phyloP scores from a whole-genome alignment of 2,888 invertebrate genomes.

The Latrodectus elegans region DNA sequence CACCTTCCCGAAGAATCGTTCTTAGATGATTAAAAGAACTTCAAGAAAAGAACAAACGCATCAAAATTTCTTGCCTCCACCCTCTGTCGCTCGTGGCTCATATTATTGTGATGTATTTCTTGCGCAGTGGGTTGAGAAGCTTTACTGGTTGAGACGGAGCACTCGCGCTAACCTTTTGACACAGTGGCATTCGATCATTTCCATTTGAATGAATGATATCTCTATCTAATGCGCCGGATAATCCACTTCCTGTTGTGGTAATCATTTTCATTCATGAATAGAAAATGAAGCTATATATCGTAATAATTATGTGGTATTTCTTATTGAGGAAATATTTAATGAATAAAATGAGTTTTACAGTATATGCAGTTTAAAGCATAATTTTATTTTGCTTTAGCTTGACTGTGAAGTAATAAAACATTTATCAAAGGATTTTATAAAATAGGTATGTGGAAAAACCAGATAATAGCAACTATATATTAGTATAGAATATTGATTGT shows the following conservation, averaged over 20 bases:
- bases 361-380: too few relatives aligned
- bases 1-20: neutral
- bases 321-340: too few relatives aligned
- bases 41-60: neutral
- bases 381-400: too few relatives aligned
- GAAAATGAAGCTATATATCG: too few relatives aligned
- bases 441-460: too few relatives aligned
- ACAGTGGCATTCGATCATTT: slow-evolving; percentile 3
- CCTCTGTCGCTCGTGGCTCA: neutral
- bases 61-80: neutral
- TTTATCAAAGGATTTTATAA: too few relatives aligned
- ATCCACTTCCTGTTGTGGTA: neutral
- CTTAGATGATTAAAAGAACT: neutral
- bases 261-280: neutral
- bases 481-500: too few relatives aligned
- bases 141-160: neutral
- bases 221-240: slow-evolving; percentile 2
- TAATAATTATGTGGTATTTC: too few relatives aligned
- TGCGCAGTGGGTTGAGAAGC: neutral
- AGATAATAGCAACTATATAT: too few relatives aligned
- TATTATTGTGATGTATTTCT: slow-evolving; percentile 12
- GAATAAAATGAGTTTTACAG: too few relatives aligned
- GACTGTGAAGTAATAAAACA: too few relatives aligned
- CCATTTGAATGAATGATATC: slow-evolving; percentile 4
- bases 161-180: slow-evolving; percentile 2